Base-by-base conservation (phyloP, 2,113 vertebrate genomes). In the Scartelaos histophorus region DNA sequence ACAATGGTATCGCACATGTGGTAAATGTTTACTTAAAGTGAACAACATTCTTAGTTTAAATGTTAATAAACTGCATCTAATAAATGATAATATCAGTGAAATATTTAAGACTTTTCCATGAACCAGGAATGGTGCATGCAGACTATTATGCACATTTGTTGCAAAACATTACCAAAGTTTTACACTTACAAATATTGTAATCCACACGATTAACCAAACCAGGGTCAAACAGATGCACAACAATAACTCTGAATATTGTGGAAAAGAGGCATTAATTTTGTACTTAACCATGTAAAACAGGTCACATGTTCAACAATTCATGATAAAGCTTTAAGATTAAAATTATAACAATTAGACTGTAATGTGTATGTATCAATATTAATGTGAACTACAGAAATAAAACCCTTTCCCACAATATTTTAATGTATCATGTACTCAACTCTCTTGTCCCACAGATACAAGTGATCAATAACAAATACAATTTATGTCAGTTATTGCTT, bases 151-250 rank as follows among this genome's bases (percentile, higher is more conserved):
- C n/a, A 54, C 51, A 54, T 54, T 54, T 21, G 47, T n/a, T 10
- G 51, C 51, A 54, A 54, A 51, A 19, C 49, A 51, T 51, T 19
- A 54, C 19, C 7, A n/a, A 54, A 21, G 51, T 54, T 54, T 54
- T 54, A 54, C 51, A 58, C 22, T 58, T 58, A 58, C 61, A 61
- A 61, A 61, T 34, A 29, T 34, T 29, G 29, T 34, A 64, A 38
- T 38, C 61, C 34, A 64, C 17, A 38, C 47, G 60, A 34, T 47
- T 35, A 53, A 72, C 46, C 82, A 83, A 85, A 88, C 85, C 85
- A 82, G 85, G 75, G 83, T 85, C 83, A 85, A 85, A 24, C 76
- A 76, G 56, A 74, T 70, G 43, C 24, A 45, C 38, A 38, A 73
- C 56, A 61, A n/a, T n/a, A n/a, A 29, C 13, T 29, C 24, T 29